Evolutionary conservation across 2,888 invertebrate species (phyloP), one percentile per base, ranked within the genome.

Genomic region (Sialis fuliginosa): DNA sequence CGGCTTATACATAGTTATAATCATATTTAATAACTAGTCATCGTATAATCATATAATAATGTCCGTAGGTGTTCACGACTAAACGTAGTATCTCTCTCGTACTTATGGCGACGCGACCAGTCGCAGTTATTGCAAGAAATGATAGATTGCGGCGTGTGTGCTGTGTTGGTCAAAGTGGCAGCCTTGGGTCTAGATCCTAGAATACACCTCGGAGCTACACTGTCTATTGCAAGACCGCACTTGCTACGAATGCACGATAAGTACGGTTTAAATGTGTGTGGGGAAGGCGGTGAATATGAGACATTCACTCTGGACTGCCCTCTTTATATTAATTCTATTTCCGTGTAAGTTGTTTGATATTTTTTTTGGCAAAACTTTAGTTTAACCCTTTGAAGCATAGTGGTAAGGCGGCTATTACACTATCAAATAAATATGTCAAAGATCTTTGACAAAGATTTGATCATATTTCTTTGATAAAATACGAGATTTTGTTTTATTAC

Each of bases 281-380:
- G 98, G 13, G 98, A 99, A 70, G 98, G 98, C 42, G 98, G 98
- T 46, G 98, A 99, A 67, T 98, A 95, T 63, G 98, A 98, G 70
- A 92, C 96, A 33, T 88, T 98, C 63, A 95, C 95, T 6, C 70
- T 96, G 51, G 95, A 98, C 71, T 97, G 97, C 66, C 96, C 97
- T 6, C 71, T 98, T 51, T 97, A 95, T 69, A 82, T 78, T 62
- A 89, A 89, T 66, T 77, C 79, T 61, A 81, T 96, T 66, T 76
- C 86, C 54, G 76, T 95, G 91, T 92, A 70, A 82, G 88, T 80
- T 58, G 57, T 40, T 46, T 46, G n/a, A 4, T n/a, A 35, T 35
- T 47, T 48, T 44, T 47, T 48, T 48, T 49, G 49, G 10, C 4
- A 7, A 7, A 34, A 34, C 9, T 9, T 9, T 3, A 35, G 37